A percentile compares a stretch with the other conserved stretches of the same genome.
These are phyloP conservation scores for Bombyx mandarina DNA, from an alignment of 1,140 invertebrate species.

Conservation along the genomic window DNA sequence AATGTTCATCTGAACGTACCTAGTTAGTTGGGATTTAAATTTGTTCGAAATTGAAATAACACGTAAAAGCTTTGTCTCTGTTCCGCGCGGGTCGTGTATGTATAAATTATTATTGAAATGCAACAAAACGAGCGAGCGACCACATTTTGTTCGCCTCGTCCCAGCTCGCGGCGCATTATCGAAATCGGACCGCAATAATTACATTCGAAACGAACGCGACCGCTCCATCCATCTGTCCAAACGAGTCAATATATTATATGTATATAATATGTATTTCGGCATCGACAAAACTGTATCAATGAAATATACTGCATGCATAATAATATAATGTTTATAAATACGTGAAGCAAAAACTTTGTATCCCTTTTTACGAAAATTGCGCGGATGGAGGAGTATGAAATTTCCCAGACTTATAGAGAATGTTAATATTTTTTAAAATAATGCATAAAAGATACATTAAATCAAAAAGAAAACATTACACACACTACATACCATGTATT, in stretches of 20 bases:
- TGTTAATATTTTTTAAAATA: no score
- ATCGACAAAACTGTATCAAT: conserved; percentile 27
- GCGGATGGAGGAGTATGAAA: no score
- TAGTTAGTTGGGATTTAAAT: background rate
- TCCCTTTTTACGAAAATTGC: no score
- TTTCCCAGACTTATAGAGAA: no score
- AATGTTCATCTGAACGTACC: background rate
- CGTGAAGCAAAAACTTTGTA: no score
- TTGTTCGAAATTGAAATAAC: conserved; percentile 30
- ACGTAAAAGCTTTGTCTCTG: conserved; percentile 51
- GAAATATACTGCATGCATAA: no score
- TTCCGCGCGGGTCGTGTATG: conserved; percentile 34
- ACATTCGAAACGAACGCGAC: conserved; percentile 57
- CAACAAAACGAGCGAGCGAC: conserved; percentile 55
- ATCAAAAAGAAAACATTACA: no score
- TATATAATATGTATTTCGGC: conserved; percentile 49
- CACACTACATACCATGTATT: no score
- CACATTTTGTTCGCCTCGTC: conserved; percentile 46
- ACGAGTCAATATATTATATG: conserved; percentile 54
- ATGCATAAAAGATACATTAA: no score
- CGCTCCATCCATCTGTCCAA: conserved; percentile 53
- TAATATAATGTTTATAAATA: no score
- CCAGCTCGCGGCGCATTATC: conserved; percentile 61
- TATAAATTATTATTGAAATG: conserved; percentile 67
- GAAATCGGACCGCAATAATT: conserved; percentile 67